Evolutionary conservation across 2,888 invertebrate genomes (phyloP), one percentile per base, ranked within the genome.

Genomic region (Trachelus stipa): DNA sequence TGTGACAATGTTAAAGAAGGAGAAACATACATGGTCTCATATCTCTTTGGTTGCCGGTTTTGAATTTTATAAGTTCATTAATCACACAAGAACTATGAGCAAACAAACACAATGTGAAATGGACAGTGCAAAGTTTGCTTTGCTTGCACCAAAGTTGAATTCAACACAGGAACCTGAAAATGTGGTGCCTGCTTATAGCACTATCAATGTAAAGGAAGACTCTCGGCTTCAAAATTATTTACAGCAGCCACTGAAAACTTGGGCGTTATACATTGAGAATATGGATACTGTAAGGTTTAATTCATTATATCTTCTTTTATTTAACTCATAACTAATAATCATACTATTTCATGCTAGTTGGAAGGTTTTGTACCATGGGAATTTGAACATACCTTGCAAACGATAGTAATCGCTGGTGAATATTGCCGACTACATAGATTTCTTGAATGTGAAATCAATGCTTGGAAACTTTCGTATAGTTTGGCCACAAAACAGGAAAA

Each of bases 341-440:
- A 73, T 34, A 73, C 56, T 56, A 23, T 56, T 15, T 56, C 56
- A 6, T 56, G 9, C 2, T 23, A 56, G 56, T 56, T 56, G 56
- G 56, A 56, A 56, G 9, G 23, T 56, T 23, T 56, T 23, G 56
- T 56, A 56, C 56, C 56, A 23, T 56, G 56, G 56, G 56, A 56
- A 23, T 56, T 9, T 9, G 56, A 56, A 56, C 15, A 56, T 74
- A 85, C 84, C 11, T 76, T 91, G 11, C 83, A 81, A 23, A 81
- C 82, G 1, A 82, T 90, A n/a, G 85, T 87, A 76, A 83, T 87
- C 68, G 88, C 87, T 73, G 90, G 86, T 4, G 90, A 91, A 85
- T 91, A 90, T 79, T 84, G 87, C 30, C 85, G 87, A 33, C 82
- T 91, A 6, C 87, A 89, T 79, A 83, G 86, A 74, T 90, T 88